Evolutionary conservation across 2,797 vertebrate genomes (phyloP).

Genomic region (Helicolenus hilgendorfi): DNA sequence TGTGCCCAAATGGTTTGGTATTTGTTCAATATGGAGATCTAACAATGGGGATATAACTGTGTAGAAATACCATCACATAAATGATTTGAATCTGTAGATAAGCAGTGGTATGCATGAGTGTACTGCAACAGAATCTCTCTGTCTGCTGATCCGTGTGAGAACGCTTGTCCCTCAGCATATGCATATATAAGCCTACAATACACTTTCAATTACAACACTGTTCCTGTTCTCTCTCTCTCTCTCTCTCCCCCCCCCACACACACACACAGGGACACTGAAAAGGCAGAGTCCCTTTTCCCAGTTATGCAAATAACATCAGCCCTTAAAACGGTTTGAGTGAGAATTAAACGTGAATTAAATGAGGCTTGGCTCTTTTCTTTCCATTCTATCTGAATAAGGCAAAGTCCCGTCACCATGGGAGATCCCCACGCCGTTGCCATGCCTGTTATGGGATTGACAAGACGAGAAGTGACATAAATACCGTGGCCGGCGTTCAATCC

Average conservation of each 20-base stretch:
- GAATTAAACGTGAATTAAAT: conserved; percentile 99
- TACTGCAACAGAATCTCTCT: conserved; percentile 69
- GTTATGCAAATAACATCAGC: conserved; percentile 97
- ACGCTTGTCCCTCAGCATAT: conserved; percentile 83
- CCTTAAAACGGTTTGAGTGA: conserved; percentile 91
- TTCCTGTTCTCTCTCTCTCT: conserved; percentile 72
- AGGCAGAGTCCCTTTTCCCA: conserved; percentile 92
- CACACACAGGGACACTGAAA: conserved; percentile 80
- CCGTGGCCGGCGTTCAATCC: conserved; percentile 97
- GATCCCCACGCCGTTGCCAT: conserved; percentile 93
- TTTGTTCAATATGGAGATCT: neutral
- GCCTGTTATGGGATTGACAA: conserved; percentile 98
- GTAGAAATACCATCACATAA: conserved; percentile 62
- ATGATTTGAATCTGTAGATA: conserved; percentile 45
- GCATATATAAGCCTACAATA: conserved; percentile 87
- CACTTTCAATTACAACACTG: conserved; percentile 86
- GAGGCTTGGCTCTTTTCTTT: conserved; percentile 91
- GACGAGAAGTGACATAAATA: conserved; percentile 99
- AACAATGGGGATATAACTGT: conserved; percentile 10
- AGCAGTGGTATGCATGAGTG: conserved; percentile 56
- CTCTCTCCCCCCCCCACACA: conserved; percentile 6
- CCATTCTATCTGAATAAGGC: conserved; percentile 90
- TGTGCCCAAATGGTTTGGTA: neutral
- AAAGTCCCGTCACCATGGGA: conserved; percentile 92
- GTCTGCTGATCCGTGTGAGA: conserved; percentile 90